phyloP scores from a whole-genome alignment of 2,888 invertebrate genomes.

The Polydrusus pterygomalis region DNA sequence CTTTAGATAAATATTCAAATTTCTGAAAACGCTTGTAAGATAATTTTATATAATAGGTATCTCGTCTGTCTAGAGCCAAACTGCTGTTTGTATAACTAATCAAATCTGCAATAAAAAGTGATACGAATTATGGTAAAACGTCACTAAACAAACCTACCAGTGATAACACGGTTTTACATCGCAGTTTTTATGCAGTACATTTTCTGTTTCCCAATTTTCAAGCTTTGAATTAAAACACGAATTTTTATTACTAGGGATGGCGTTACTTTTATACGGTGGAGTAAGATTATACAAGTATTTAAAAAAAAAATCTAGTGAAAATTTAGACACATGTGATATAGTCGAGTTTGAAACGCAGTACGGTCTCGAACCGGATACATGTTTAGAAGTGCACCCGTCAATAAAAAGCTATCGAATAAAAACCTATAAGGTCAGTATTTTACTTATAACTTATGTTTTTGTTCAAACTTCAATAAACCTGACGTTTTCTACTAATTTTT shows the following conservation, averaged over 20 bases:
- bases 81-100: background rate
- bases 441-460: too few relatives aligned
- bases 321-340: background rate
- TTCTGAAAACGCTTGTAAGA: background rate
- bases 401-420: conserved; percentile 1
- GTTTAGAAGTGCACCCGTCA: background rate
- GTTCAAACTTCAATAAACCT: too few relatives aligned
- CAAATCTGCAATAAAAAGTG: background rate
- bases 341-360: conserved; percentile 1
- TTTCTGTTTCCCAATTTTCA: background rate
- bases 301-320: background rate
- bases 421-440: conserved; percentile 7
- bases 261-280: background rate
- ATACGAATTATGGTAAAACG: background rate
- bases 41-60: background rate
- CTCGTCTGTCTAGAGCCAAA: background rate
- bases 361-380: background rate
- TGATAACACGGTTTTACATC: background rate
- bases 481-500: too few relatives aligned
- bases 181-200: background rate
- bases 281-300: background rate
- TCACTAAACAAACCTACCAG: background rate
- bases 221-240: too few relatives aligned
- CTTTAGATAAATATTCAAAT: too few relatives aligned
- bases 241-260: background rate